A percentile compares a stretch with the other conserved stretches of the same genome.
Evolutionary conservation across 2,888 invertebrate genomes (phyloP).

Genomic region (Chaitophorus viminalis): DNA sequence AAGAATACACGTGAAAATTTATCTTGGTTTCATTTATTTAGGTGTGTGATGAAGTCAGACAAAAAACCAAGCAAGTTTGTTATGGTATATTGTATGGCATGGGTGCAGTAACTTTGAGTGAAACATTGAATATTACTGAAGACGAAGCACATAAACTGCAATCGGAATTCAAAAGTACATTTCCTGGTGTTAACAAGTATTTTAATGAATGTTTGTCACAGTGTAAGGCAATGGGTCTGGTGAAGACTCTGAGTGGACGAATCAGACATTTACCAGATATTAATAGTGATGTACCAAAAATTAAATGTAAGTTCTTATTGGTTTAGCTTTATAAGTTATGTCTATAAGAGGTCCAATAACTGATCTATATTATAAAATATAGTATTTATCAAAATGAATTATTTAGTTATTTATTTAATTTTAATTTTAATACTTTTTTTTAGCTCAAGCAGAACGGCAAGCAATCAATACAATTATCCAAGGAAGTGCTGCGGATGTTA

Average conservation of each 20-base stretch:
- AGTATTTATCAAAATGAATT: no score
- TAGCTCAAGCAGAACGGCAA: slow-evolving; percentile 91
- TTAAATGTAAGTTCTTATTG: slow-evolving; percentile 70
- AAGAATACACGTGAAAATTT: neutral
- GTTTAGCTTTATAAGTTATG: neutral
- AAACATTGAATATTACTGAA: slow-evolving; percentile 81
- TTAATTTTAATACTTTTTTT: neutral
- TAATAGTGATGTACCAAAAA: slow-evolving; percentile 72
- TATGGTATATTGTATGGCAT: slow-evolving; percentile 99
- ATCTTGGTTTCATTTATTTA: slow-evolving; percentile 3
- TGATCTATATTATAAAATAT: no score
- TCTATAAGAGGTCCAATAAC: no score
- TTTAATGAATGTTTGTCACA: slow-evolving; percentile 72
- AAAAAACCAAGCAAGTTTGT: slow-evolving; percentile 90
- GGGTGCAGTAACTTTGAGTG: slow-evolving; percentile 83
- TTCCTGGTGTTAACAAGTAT: slow-evolving; percentile 73
- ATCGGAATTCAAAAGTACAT: slow-evolving; percentile 82
- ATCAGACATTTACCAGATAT: slow-evolving; percentile 82
- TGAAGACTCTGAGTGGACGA: slow-evolving; percentile 84
- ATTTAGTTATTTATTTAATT: neutral
- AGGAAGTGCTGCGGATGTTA: slow-evolving; percentile 96
- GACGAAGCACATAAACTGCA: slow-evolving; percentile 82
- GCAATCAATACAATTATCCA: slow-evolving; percentile 95
- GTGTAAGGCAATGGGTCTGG: slow-evolving; percentile 79
- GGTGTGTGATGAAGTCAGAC: slow-evolving; percentile 81